phyloP scores from a whole-genome alignment of 1,140 invertebrate species.

The Bombus consobrinus region DNA sequence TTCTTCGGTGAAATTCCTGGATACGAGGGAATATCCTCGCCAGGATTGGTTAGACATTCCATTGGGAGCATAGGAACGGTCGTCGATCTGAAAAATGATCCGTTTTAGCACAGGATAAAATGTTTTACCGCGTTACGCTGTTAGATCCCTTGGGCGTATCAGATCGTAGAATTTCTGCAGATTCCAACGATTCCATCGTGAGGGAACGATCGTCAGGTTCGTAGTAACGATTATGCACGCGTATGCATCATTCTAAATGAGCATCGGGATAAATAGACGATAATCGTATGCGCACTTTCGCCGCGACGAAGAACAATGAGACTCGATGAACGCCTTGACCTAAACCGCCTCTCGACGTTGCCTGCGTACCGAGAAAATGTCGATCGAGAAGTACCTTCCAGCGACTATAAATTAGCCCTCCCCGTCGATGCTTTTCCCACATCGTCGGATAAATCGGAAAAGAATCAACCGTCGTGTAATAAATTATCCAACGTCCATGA shows the following conservation, averaged over 20 bases:
- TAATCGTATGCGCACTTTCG: constrained; percentile 57
- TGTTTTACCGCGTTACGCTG: background rate
- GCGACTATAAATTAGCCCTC: background rate
- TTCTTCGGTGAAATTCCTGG: constrained; percentile 22
- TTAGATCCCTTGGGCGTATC: background rate
- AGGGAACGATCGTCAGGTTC: background rate
- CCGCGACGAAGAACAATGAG: constrained; percentile 48
- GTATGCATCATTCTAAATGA: constrained; percentile 9
- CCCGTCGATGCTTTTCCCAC: background rate
- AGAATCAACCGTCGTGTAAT: background rate
- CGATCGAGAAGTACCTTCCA: constrained; percentile 18
- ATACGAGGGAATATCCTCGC: background rate
- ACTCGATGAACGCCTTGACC: constrained; percentile 50
- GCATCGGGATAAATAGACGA: constrained; percentile 37
- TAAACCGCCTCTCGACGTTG: constrained; percentile 42
- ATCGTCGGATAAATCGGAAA: background rate
- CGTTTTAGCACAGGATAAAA: background rate
- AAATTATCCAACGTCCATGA: background rate
- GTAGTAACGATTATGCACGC: background rate
- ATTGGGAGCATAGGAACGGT: too few relatives aligned
- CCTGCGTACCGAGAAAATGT: constrained; percentile 37
- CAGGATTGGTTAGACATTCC: background rate
- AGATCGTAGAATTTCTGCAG: background rate
- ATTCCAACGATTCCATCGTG: constrained; percentile 26
- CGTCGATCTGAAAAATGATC: constrained; percentile 21